Evolutionary conservation across 2,113 vertebrate species (phyloP).

Genomic region (Lamprotornis superbus): DNA sequence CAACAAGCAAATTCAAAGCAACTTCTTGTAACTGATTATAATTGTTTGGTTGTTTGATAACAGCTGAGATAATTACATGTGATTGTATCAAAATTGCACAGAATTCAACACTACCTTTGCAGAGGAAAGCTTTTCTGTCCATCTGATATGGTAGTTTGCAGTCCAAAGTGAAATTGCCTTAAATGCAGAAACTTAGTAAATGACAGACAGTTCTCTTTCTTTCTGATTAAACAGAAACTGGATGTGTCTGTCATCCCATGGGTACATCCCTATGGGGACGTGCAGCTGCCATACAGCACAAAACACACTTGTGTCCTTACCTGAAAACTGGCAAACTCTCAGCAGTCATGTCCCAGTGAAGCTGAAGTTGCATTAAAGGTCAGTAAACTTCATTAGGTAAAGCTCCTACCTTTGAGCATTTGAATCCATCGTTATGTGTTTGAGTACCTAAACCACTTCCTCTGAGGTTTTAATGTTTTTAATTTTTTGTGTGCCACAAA

Average conservation of each 20-base stretch:
- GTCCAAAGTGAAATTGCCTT: neutral
- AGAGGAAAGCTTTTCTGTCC: neutral
- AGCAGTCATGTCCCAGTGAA: neutral
- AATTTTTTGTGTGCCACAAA: neutral
- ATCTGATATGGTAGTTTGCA: neutral
- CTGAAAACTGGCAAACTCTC: neutral
- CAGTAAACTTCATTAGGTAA: neutral
- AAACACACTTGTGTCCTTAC: neutral
- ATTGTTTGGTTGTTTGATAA: neutral
- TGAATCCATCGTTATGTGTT: neutral
- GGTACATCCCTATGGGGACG: rapidly evolving
- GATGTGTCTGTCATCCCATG: neutral
- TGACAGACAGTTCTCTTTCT: neutral
- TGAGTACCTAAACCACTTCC: neutral
- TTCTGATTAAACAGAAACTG: neutral
- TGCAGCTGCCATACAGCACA: neutral
- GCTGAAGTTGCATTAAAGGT: neutral
- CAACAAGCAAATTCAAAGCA: neutral
- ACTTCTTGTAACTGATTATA: neutral
- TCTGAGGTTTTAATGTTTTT: rapidly evolving
- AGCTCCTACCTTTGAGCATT: neutral
- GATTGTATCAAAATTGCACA: neutral
- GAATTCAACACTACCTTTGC: neutral
- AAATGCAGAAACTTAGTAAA: neutral
- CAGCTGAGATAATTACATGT: neutral